Percentiles rank a stretch among this genome's conserved stretches.
Evolutionary conservation across 2,888 invertebrate genomes (phyloP).

Genomic region (Polyploca ridens): DNA sequence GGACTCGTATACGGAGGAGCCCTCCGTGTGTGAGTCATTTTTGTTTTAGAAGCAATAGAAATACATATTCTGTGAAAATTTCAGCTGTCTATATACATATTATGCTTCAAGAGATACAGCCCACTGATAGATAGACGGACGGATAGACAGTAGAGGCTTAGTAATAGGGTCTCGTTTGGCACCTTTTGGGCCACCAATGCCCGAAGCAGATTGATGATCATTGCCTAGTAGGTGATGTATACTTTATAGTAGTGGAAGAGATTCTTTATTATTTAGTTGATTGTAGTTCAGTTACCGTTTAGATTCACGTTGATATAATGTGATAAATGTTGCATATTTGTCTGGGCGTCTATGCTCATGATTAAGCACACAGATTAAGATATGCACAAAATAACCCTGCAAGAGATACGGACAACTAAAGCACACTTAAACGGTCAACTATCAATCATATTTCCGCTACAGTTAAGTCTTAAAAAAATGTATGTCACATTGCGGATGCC

Average conservation of each 20-base stretch:
- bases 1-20: too few species aligned
- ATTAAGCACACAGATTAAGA: slow-evolving; percentile 55
- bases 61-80: too few species aligned
- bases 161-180: too few species aligned
- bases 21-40: too few species aligned
- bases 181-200: too few species aligned
- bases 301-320: slow-evolving; percentile 10
- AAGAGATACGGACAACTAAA: slow-evolving; percentile 53
- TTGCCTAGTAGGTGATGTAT: not conserved
- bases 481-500: slow-evolving; percentile 81
- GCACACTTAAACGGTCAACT: slow-evolving; percentile 72
- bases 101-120: too few species aligned
- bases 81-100: too few species aligned
- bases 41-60: too few species aligned
- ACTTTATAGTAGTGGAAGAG: not conserved
- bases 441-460: slow-evolving; percentile 83
- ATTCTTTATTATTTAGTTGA: not conserved
- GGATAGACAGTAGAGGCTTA: too few species aligned
- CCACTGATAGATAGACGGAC: too few species aligned
- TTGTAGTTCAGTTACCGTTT: not conserved
- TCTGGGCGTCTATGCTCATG: slow-evolving; percentile 37
- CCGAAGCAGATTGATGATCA: too few species aligned
- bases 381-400: slow-evolving; percentile 44
- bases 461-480: slow-evolving; percentile 80
- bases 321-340: slow-evolving; percentile 39